phyloP scores from a whole-genome alignment of 2,888 invertebrate genomes.

The Notocelia uddmanniana region DNA sequence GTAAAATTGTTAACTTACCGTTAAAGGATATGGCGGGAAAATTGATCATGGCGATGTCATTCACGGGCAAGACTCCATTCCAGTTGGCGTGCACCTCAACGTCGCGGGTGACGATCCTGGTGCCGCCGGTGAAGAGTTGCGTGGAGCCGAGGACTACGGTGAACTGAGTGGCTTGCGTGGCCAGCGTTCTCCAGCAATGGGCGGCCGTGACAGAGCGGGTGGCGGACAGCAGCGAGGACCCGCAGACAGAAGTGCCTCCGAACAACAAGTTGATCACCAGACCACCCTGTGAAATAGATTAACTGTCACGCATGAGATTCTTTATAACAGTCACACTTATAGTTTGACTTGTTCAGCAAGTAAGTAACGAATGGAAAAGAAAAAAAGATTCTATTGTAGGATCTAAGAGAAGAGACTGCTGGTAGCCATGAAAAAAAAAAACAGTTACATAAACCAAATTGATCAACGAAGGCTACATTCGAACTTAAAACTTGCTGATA shows the following conservation, averaged over 20 bases:
- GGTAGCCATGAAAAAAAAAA: too few species aligned
- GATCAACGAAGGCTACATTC: too few species aligned
- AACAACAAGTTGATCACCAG: slow-evolving; percentile 57
- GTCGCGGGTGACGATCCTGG: slow-evolving; percentile 53
- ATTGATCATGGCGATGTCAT: slow-evolving; percentile 60
- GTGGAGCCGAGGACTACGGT: slow-evolving; percentile 51
- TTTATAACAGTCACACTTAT: background rate
- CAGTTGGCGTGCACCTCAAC: slow-evolving; percentile 56
- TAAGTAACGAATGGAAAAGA: too few species aligned
- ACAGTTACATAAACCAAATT: too few species aligned
- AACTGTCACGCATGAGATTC: background rate
- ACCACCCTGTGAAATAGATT: slow-evolving; percentile 62
- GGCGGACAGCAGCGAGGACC: slow-evolving; percentile 62
- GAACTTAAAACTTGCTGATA: slow-evolving; percentile 51
- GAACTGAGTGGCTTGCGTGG: slow-evolving; percentile 18
- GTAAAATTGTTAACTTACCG: slow-evolving; percentile 53
- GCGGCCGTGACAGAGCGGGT: slow-evolving; percentile 60
- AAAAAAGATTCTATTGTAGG: too few species aligned
- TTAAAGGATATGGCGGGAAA: slow-evolving; percentile 43
- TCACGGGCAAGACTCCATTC: slow-evolving; percentile 44
- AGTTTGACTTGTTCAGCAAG: too few species aligned
- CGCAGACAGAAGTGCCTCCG: slow-evolving; percentile 60
- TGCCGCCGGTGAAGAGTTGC: slow-evolving; percentile 57
- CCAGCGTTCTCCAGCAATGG: slow-evolving; percentile 25
- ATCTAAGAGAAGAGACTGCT: too few species aligned